A percentile compares a stretch with the other conserved stretches of the same genome.
Evolutionary conservation across 92 coral and sea anemone species (phyloP).

Genomic region (Micromussa lordhowensis): DNA sequence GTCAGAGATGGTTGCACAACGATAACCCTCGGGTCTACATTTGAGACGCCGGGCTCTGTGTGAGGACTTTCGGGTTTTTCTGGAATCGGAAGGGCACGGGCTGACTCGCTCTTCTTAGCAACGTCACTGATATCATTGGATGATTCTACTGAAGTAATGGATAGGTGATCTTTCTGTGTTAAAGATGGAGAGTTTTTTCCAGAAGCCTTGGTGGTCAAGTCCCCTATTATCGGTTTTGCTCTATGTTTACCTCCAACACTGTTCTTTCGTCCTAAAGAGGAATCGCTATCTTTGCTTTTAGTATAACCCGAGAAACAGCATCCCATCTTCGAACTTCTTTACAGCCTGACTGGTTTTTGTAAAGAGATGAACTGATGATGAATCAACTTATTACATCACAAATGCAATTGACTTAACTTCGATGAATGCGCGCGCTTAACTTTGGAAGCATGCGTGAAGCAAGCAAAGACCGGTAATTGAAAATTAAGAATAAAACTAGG

Average conservation of each 20-base stretch:
- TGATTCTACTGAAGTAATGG: slow-evolving; percentile 18
- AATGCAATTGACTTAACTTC: background rate
- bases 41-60: background rate
- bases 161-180: background rate
- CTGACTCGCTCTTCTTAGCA: background rate
- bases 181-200: background rate
- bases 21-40: background rate
- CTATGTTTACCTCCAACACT: background rate
- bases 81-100: slow-evolving; percentile 18
- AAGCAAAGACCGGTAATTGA: too few species aligned
- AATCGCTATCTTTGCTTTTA: background rate
- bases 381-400: slow-evolving; percentile 25
- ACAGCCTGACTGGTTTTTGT: background rate
- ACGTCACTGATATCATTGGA: background rate
- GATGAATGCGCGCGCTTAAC: slow-evolving; percentile 30
- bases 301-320: slow-evolving; percentile 11
- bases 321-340: slow-evolving; percentile 23
- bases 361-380: background rate
- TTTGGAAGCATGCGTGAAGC: background rate
- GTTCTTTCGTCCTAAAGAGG: slow-evolving; percentile 4
- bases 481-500: too few species aligned
- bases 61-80: background rate
- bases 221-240: background rate
- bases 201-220: background rate
- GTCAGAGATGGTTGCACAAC: background rate